Evolutionary conservation across 23 tunicate genomes (phyloP), one percentile per base, ranked within the genome.

Genomic region (Halocynthia roretzi): DNA sequence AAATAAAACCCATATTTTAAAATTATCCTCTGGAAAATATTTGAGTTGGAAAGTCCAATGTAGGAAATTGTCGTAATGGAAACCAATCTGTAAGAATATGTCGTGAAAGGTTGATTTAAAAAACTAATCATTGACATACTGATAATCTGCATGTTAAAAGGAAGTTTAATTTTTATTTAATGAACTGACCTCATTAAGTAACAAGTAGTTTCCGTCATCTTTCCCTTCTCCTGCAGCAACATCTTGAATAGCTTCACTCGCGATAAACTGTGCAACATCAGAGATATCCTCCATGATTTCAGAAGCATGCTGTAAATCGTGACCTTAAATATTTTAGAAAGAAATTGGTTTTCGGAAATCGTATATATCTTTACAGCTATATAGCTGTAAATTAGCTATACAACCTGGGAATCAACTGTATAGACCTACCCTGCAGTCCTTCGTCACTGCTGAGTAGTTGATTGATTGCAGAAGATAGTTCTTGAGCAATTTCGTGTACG

Each of bases 401-500:
- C 17, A 14, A 15, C 2, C 63, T 1, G 4, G 17, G 63, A 15
- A 58, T 58, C 4, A n/a, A 58, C 63, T 58, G 15, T 58, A 14
- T 58, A 31, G 44, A 31, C 19, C 31, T 15, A 65, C 70, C 70
- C 9, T 10, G 22, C 48, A 65, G 31, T 15, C 70, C n/a, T 65
- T 9, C 31, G 5, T 65, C n/a, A 15, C 70, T 10, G 22, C 31
- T 10, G 22, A 20, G 22, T 10, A 65, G 31, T 0, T 11, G 48
- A 10, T 10, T 15, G 19, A 65, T 48, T 20, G 31, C 70, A 15
- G 9, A 9, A 10, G 70, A 65, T 15, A 65, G 31, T 15, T 65
- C 10, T 65, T 65, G 70, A 10, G 70, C 70, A 65, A 65, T 65
- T 65, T 65, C 19, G 31, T 65, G 70, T 5, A 65, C 70, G 31